These are phyloP conservation scores for Osmerus eperlanus DNA, from an alignment of 2,113 vertebrate species.

Conservation along the genomic window DNA sequence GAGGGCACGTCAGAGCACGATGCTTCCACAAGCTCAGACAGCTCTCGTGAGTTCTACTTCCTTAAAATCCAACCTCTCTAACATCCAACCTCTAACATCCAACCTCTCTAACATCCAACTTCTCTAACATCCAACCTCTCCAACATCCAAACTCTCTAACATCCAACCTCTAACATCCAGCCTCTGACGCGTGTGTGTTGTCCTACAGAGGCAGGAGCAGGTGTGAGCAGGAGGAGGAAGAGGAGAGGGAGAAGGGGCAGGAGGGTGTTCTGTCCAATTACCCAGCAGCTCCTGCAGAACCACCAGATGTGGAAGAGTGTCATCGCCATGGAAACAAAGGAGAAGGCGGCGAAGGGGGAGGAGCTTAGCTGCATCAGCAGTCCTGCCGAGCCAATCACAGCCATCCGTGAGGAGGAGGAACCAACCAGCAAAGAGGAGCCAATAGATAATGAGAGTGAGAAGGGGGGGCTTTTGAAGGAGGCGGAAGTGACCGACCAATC, in stretches of 20 bases:
- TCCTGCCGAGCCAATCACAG: conserved; percentile 80
- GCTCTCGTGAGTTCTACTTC: conserved; percentile 54
- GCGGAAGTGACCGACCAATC: conserved; percentile 47
- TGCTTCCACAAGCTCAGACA: conserved; percentile 72
- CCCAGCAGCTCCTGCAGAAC: conserved; percentile 89
- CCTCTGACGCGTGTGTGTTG: too few species aligned
- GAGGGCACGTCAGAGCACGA: conserved; percentile 71
- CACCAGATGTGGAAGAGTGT: conserved; percentile 95
- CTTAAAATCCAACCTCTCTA: too few species aligned
- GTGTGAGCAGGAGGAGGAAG: conserved; percentile 48
- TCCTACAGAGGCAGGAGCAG: too few species aligned
- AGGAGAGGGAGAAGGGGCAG: conserved; percentile 74
- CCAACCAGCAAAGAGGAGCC: conserved; percentile 63
- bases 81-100: too few species aligned
- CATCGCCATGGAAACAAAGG: conserved; percentile 74
- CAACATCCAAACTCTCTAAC: too few species aligned
- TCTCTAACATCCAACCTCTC: too few species aligned
- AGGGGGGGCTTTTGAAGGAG: conserved; percentile 61
- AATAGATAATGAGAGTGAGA: conserved; percentile 67
- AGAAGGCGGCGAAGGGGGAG: conserved; percentile 56
- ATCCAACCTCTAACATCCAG: too few species aligned
- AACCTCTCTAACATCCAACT: too few species aligned
- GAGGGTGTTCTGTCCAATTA: conserved; percentile 92
- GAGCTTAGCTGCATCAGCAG: conserved; percentile 64
- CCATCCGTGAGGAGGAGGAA: conserved; percentile 89